A percentile compares a stretch with the other conserved stretches of the same genome.
Evolutionary conservation across 2,888 invertebrate species (phyloP).

Genomic region (Eudemis profundana): DNA sequence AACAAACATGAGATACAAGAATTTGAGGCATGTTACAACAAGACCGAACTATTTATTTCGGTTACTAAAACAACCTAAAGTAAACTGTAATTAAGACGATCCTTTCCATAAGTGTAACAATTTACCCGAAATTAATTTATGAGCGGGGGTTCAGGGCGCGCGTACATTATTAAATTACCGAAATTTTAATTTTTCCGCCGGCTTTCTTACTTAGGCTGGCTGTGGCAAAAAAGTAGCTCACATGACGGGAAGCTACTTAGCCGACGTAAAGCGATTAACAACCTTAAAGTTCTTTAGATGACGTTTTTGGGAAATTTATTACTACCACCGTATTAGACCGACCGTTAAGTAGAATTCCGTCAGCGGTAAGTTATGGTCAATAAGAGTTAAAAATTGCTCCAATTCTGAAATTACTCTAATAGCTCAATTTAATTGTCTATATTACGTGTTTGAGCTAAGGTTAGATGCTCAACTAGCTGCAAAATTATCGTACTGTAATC

Average conservation of each 20-base stretch:
- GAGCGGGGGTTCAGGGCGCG: constrained; percentile 24
- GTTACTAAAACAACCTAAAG: constrained; percentile 25
- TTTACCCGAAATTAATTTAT: constrained; percentile 41
- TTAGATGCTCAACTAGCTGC: constrained; percentile 64
- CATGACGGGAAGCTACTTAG: constrained; percentile 40
- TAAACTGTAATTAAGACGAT: constrained; percentile 39
- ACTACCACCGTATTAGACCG: constrained; percentile 36
- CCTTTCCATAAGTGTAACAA: constrained; percentile 42
- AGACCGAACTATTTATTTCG: constrained; percentile 18
- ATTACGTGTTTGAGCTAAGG: constrained; percentile 74
- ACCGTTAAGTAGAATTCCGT: constrained; percentile 48
- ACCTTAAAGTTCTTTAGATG: constrained; percentile 41
- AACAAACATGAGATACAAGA: background rate
- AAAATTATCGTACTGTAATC: constrained; percentile 69
- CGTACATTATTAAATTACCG: constrained; percentile 34
- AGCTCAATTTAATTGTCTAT: constrained; percentile 67
- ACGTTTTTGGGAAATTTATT: constrained; percentile 41
- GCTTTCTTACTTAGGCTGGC: constrained; percentile 10
- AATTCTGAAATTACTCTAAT: constrained; percentile 65
- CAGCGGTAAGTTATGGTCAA: constrained; percentile 60
- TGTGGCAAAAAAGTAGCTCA: constrained; percentile 33
- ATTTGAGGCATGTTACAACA: constrained; percentile 15
- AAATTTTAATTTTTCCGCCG: constrained; percentile 28
- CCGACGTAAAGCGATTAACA: constrained; percentile 46
- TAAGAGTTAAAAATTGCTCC: constrained; percentile 68